Base-by-base conservation (phyloP, 2,113 vertebrate species). In the Gymnobelideus leadbeateri region DNA sequence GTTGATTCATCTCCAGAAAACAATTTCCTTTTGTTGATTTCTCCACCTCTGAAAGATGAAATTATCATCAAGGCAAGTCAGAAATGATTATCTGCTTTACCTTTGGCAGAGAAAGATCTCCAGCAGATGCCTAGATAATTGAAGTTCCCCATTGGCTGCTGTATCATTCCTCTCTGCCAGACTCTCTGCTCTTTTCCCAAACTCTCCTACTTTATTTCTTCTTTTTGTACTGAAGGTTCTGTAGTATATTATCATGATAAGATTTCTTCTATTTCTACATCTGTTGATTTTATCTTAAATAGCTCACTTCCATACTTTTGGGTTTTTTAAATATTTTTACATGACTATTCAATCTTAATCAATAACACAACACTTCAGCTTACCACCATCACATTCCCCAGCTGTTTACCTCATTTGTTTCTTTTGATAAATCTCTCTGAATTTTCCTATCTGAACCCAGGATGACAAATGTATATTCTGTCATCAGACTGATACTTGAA, bases 11-110 rank as follows among this genome's bases (percentile, higher is more conserved):
- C 68, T 84, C 68, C 37, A 84, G n/a, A 84, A 84, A 43, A 43
- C 68, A 84, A 84, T 84, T 84, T 84, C n/a, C 16, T 21, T 84
- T 84, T 43, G 68, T 43, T 84, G 68, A 84, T 84, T 84, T 43
- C 68, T 84, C 5, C 37, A 84, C 68, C 19, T 84, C 68, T 84
- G 68, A 43, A 84, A 84, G 37, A 84, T 43, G 68, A 43, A 84
- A 84, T 84, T 84, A 84, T 43, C 68, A 84, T 84, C 68, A 84
- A 84, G n/a, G 68, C n/a, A 84, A 84, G 68, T 77, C 68, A 84
- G n/a, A n/a, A 84, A 84, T 84, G 1, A 21, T 43, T 84, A 84
- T 43, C 68, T 84, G n/a, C n/a, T 84, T 37, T 84, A 84, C 68
- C 68, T 84, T 84, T 84, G 68, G n/a, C 68, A 84, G n/a, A 84